Evolutionary conservation across 2,113 vertebrate genomes (phyloP).

Genomic region (Syngnathus scovelli): DNA sequence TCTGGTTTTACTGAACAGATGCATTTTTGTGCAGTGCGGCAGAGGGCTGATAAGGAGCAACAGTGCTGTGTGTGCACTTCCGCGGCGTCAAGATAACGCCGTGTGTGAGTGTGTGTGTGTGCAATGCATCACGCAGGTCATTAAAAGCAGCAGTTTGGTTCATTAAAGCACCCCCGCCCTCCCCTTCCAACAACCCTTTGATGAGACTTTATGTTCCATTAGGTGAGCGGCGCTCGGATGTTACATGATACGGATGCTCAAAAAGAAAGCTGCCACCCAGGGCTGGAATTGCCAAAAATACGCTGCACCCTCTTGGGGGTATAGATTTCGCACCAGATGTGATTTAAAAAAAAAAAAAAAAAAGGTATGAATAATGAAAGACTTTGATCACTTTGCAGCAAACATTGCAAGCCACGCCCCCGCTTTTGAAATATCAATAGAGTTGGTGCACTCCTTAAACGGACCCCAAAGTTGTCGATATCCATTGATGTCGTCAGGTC

Average conservation of each 20-base stretch:
- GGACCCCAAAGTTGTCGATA: neutral
- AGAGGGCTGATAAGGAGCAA: constrained; percentile 1
- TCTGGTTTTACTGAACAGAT: neutral
- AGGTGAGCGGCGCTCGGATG: constrained; percentile 29
- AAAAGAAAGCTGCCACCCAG: constrained; percentile 17
- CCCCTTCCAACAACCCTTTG: constrained; percentile 14
- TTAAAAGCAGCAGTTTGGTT: constrained; percentile 26
- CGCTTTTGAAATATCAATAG: neutral
- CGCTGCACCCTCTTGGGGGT: neutral
- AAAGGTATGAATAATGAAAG: neutral
- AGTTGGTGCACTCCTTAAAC: neutral
- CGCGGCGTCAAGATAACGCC: constrained; percentile 26
- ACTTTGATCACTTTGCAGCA: neutral
- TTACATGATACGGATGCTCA: constrained; percentile 25
- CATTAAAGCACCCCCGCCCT: constrained; percentile 3
- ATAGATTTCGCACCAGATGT: neutral
- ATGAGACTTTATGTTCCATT: constrained; percentile 39
- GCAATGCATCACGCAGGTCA: constrained; percentile 18
- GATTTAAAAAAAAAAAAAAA: too few relatives aligned
- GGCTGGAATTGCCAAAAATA: neutral
- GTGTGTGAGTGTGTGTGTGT: neutral
- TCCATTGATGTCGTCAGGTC: neutral
- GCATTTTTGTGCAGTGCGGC: constrained; percentile 1
- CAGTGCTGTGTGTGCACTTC: constrained; percentile 13
- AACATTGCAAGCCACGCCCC: neutral